phyloP scores from a whole-genome alignment of 2,113 vertebrate species.

The Ophiodon elongatus region DNA sequence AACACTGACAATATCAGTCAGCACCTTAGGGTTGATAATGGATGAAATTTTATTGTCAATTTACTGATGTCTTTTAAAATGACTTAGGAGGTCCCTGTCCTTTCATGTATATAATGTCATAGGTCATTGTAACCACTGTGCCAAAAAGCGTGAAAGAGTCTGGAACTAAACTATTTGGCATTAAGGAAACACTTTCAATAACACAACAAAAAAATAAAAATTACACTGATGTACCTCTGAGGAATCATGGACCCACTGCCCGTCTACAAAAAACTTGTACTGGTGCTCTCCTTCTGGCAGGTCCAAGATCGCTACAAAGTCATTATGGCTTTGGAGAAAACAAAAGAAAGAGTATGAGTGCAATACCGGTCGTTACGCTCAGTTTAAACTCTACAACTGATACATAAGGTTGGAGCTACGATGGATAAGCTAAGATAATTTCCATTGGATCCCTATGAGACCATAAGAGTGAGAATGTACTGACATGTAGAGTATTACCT shows the following conservation, averaged over 20 bases:
- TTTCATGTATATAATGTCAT: background rate
- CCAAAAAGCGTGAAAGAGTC: background rate
- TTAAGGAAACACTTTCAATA: background rate
- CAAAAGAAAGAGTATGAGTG: background rate
- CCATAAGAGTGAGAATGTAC: background rate
- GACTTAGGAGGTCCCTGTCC: background rate
- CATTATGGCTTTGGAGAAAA: conserved; percentile 89
- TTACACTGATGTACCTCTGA: conserved; percentile 90
- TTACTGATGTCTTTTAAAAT: background rate
- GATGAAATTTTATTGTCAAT: background rate
- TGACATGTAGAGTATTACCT: conserved; percentile 81
- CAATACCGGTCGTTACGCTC: background rate
- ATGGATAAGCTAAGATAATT: background rate
- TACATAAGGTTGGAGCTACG: background rate
- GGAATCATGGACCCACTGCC: conserved; percentile 96
- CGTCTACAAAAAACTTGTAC: conserved; percentile 99
- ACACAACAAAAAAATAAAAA: background rate
- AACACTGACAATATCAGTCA: conserved; percentile 3
- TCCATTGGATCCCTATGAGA: background rate
- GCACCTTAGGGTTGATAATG: background rate
- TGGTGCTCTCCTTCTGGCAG: conserved; percentile 98
- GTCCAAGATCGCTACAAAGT: conserved; percentile 97
- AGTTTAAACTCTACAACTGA: background rate
- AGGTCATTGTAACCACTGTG: background rate
- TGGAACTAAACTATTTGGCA: background rate